These are phyloP conservation scores for Chaetogeoica ovagalla DNA, from an alignment of 2,888 invertebrate genomes.

Conservation along the genomic window DNA sequence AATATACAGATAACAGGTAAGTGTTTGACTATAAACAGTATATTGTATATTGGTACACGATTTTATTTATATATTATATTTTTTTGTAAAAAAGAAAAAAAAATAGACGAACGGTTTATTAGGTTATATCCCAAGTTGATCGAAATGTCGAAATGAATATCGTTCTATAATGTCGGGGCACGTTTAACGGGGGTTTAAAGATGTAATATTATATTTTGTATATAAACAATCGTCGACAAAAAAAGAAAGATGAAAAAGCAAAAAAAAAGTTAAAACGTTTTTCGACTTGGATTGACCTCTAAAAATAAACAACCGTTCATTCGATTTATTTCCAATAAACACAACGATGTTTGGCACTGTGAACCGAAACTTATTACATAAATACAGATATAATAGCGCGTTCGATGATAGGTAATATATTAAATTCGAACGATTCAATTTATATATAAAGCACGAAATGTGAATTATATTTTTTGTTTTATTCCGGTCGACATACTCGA, in stretches of 20 bases:
- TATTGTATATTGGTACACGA: no score
- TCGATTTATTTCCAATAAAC: conserved; percentile 46
- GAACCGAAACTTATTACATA: conserved; percentile 24
- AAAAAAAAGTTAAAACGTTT: not conserved
- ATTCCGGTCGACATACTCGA: not conserved
- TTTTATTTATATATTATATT: not conserved
- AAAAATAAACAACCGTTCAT: conserved; percentile 36
- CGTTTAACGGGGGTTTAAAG: not conserved
- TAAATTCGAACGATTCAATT: conserved; percentile 4
- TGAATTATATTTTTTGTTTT: conserved; percentile 1
- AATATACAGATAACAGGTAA: no score
- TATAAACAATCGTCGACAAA: no score
- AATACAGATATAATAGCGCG: not conserved
- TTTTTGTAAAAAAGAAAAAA: not conserved
- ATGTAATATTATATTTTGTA: not conserved
- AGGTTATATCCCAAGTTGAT: not conserved
- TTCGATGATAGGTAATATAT: no score
- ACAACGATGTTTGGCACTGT: not conserved
- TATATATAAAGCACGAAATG: not conserved
- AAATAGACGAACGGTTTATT: not conserved
- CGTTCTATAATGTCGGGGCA: not conserved
- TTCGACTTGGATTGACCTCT: conserved; percentile 21
- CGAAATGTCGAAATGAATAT: not conserved
- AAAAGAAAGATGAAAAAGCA: not conserved
- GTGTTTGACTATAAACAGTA: no score